Conservation (phyloP, 2,797 vertebrate species). For the Aeoliscus strigatus region DNA sequence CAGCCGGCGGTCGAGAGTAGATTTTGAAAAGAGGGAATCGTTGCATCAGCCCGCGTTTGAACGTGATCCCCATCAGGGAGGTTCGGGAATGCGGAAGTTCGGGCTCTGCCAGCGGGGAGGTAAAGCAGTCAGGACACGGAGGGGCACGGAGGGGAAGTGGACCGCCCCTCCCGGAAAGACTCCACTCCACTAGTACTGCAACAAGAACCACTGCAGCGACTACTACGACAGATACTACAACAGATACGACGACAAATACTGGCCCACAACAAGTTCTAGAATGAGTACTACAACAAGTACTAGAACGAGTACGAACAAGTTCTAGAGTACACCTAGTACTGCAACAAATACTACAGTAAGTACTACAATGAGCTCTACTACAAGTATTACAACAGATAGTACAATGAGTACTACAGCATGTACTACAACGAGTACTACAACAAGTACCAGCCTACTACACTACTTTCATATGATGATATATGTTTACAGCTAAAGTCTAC, state of each 20-base stretch:
- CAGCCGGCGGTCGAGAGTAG: constrained; percentile 79
- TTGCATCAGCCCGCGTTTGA: constrained; percentile 95
- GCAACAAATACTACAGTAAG: too few species aligned
- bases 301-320: too few species aligned
- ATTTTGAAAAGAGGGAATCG: constrained; percentile 89
- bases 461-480: too few species aligned
- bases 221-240: constrained; percentile 26
- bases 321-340: too few species aligned
- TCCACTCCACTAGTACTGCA: constrained; percentile 47
- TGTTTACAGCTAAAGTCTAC: too few species aligned
- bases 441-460: too few species aligned
- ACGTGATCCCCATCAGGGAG: constrained; percentile 91
- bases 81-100: constrained; percentile 97
- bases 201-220: constrained; percentile 25
- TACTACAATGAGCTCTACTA: too few species aligned
- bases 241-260: background rate
- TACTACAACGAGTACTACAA: too few species aligned
- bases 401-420: too few species aligned
- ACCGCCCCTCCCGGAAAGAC: constrained; percentile 75
- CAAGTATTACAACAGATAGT: too few species aligned
- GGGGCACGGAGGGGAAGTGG: constrained; percentile 75
- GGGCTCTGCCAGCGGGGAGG: constrained; percentile 82
- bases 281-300: too few species aligned
- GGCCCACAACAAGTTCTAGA: too few species aligned
- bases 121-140: constrained; percentile 70